Evolutionary conservation across 1,140 invertebrate genomes (phyloP), one percentile per base, ranked within the genome.

Genomic region (Galleria mellonella): DNA sequence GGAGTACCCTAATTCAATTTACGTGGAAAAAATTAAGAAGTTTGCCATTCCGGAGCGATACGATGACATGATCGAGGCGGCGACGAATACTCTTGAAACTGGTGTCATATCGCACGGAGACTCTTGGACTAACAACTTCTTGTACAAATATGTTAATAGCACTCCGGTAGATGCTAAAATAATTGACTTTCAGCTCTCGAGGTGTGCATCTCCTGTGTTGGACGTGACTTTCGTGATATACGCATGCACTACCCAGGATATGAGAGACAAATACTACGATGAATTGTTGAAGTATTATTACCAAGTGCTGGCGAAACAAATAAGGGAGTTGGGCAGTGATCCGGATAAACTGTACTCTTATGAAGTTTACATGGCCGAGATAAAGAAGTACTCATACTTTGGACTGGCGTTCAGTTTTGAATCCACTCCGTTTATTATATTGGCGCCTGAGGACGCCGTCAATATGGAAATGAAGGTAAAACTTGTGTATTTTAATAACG

Each of bases 121-220:
- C 69, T 89, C 88, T 23, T 94, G 92, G 92, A 89, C 89, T 0
- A 92, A 91, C 29, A 94, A 94, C 66, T 93, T 94, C 60, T 62
- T 94, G 2, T 87, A 89, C 8, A 86, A 87, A 43, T 88, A 89
- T 44, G 53, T 71, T 3, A 54, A 83, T 5, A 57, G 62, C 8
- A 45, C 58, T 6, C 83, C 88, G 0, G 57, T 87, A 37, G 84
- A 87, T 32, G 83, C 89, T 0, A 88, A 88, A 51, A 87, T 93
- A 31, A 90, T 93, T 30, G 93, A 94, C 56, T 93, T 92, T 55
- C 92, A 94, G 77, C 55, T 93, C 33, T 67, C 89, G 0, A 86
- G 91, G 73, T 89, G 79, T 40, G 83, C 87, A 0, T 89, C 89
- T 15, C 87, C 91, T 4, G 77, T 90, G 7, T 55, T 90, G 1